phyloP scores from a whole-genome alignment of 2,888 invertebrate species.

The Melikaiella ostensackeni region DNA sequence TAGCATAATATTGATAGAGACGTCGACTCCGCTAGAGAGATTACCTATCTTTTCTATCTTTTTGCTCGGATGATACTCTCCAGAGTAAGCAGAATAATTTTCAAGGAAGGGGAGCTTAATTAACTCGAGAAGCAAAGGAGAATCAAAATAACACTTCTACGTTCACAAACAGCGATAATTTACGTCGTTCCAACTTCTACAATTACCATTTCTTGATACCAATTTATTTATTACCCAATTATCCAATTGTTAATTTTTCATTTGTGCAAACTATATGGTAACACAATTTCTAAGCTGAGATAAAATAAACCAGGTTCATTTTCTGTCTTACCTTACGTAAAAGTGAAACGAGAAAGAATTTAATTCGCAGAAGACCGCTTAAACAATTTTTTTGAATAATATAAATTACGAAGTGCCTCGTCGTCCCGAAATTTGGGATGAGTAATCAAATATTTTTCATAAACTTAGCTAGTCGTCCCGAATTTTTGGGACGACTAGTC shows the following conservation, averaged over 20 bases:
- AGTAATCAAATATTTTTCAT: too few species aligned
- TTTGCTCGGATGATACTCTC: slow-evolving; percentile 16
- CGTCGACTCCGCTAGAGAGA: slow-evolving; percentile 21
- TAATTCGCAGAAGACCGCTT: too few species aligned
- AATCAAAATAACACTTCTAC: slow-evolving; percentile 32
- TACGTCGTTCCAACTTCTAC: neutral
- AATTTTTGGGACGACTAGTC: too few species aligned
- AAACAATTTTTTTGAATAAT: too few species aligned
- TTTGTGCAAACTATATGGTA: neutral
- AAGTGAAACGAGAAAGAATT: too few species aligned
- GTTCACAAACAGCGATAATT: neutral
- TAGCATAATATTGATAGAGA: slow-evolving; percentile 64
- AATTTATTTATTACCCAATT: slow-evolving; percentile 30
- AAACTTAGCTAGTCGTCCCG: too few species aligned
- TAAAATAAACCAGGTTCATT: too few species aligned
- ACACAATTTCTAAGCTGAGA: too few species aligned
- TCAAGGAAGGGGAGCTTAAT: slow-evolving; percentile 29
- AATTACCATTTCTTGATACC: slow-evolving; percentile 21
- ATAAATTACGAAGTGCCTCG: too few species aligned
- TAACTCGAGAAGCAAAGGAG: slow-evolving; percentile 17
- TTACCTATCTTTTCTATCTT: slow-evolving; percentile 35
- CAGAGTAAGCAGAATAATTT: slow-evolving; percentile 19
- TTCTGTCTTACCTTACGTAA: too few species aligned
- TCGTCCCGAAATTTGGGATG: too few species aligned
- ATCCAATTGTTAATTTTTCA: too few species aligned